Percentiles rank a stretch among this genome's conserved stretches.
Evolutionary conservation across 2,113 vertebrate genomes (phyloP).

Genomic region (Callorhinus ursinus): DNA sequence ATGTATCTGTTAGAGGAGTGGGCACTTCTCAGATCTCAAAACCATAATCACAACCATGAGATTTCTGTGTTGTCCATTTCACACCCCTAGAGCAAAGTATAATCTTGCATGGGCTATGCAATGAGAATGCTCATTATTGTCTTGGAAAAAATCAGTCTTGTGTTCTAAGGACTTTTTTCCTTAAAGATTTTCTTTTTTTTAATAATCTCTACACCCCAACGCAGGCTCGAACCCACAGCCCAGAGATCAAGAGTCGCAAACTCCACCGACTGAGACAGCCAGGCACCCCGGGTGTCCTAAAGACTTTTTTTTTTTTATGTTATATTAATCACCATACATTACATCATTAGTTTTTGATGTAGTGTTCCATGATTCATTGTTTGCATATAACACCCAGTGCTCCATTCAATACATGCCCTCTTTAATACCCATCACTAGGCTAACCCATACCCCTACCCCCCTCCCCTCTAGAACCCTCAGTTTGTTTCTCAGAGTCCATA

Average conservation of each 20-base stretch:
- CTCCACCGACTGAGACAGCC: not conserved
- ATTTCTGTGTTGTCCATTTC: not conserved
- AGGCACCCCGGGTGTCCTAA: not conserved
- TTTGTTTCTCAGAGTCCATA: no score
- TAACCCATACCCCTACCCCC: no score
- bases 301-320: no score
- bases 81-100: not conserved
- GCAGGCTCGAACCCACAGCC: not conserved
- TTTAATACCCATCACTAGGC: no score
- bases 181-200: no score
- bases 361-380: no score
- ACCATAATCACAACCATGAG: not conserved
- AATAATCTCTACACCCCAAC: not conserved
- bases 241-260: not conserved
- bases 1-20: not conserved
- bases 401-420: no score
- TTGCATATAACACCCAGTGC: no score
- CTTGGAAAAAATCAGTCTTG: not conserved
- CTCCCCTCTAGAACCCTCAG: no score
- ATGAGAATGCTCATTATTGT: not conserved
- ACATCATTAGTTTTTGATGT: no score
- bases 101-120: not conserved
- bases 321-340: no score
- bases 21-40: not conserved
- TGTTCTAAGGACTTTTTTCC: not conserved